phyloP scores from a whole-genome alignment of 2,797 vertebrate species.

The Arctocebus calabarensis region DNA sequence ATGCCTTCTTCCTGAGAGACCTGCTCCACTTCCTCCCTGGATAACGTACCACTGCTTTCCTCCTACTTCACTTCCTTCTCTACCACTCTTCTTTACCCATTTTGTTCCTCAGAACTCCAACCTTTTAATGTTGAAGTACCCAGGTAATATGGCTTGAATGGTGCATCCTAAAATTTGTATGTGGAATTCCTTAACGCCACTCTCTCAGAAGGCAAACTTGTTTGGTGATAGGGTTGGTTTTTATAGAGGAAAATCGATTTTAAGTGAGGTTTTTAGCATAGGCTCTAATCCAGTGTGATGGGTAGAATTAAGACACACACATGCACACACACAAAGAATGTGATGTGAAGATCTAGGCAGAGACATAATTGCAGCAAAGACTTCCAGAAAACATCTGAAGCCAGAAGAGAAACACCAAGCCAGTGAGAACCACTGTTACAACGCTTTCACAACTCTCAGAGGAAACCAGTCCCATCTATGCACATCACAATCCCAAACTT shows the following conservation, averaged over 20 bases:
- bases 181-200: not conserved
- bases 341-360: not conserved
- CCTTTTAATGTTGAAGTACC: not conserved
- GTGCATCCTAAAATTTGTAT: not conserved
- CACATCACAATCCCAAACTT: too few relatives aligned
- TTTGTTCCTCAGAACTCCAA: not conserved
- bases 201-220: not conserved
- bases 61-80: not conserved
- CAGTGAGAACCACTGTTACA: too few relatives aligned
- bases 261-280: not conserved
- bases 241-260: not conserved
- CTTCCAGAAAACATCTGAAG: not conserved
- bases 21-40: not conserved
- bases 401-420: not conserved
- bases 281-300: not conserved
- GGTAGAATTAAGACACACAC: not conserved
- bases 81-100: not conserved
- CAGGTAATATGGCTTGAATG: not conserved
- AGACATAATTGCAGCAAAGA: not conserved
- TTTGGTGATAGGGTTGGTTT: not conserved
- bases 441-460: too few relatives aligned
- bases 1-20: not conserved
- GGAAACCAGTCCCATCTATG: too few relatives aligned
- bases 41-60: not conserved
- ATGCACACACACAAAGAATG: not conserved